Evolutionary conservation across 2,888 invertebrate genomes (phyloP).

Genomic region (Erpobdella octoculata): DNA sequence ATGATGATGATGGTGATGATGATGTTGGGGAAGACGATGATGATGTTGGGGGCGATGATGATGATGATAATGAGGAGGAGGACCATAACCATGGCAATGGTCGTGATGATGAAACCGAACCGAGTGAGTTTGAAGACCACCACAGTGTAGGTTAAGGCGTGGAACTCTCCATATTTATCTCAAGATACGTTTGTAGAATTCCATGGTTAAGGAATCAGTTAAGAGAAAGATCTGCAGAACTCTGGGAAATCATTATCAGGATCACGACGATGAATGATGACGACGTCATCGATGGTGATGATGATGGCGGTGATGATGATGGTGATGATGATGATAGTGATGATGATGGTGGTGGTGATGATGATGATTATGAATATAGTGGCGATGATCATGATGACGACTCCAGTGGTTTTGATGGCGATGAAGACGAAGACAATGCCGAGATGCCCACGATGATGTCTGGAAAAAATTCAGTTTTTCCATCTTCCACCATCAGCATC

Average conservation of each 20-base stretch:
- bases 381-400: not conserved
- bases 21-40: not conserved
- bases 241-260: not conserved
- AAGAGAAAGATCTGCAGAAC: too few species aligned
- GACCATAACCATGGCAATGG: not conserved
- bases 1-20: not conserved
- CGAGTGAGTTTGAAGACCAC: not conserved
- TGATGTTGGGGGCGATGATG: not conserved
- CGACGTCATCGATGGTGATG: not conserved
- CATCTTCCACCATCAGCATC: too few species aligned
- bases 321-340: conserved; percentile 8
- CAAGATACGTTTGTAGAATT: too few species aligned
- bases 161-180: too few species aligned
- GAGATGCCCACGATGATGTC: too few species aligned
- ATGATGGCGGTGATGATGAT: not conserved
- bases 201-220: too few species aligned
- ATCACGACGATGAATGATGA: not conserved
- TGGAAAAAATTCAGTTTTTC: too few species aligned
- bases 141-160: too few species aligned
- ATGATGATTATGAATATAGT: not conserved
- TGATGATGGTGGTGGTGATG: not conserved
- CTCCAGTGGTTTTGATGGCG: not conserved
- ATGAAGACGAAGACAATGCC: too few species aligned
- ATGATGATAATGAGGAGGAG: not conserved
- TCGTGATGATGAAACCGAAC: too few species aligned